Evolutionary conservation across 2,888 invertebrate species (phyloP).

Genomic region (Siphonodentalium dalli): DNA sequence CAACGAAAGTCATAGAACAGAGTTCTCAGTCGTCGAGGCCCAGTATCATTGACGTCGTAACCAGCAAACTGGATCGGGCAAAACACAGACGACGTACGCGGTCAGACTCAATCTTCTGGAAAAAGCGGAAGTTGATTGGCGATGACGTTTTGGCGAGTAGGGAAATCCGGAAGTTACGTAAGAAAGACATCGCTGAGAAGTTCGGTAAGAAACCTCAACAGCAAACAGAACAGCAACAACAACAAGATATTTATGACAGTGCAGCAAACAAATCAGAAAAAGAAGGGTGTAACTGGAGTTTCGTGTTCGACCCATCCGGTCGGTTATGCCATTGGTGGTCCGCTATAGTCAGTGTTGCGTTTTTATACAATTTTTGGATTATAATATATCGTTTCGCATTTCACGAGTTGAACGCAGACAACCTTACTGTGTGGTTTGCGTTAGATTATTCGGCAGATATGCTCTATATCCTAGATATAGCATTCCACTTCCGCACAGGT

Average conservation of each 20-base stretch:
- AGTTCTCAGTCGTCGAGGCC: slow-evolving; percentile 65
- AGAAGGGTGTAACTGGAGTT: slow-evolving; percentile 75
- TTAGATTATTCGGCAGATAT: slow-evolving; percentile 97
- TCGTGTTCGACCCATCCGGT: slow-evolving; percentile 98
- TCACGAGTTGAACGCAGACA: slow-evolving; percentile 88
- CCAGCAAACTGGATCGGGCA: slow-evolving; percentile 81
- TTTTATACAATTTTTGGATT: slow-evolving; percentile 64
- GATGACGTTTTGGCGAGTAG: slow-evolving; percentile 70
- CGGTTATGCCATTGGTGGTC: slow-evolving; percentile 72
- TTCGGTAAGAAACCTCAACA: slow-evolving; percentile 60
- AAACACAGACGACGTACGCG: slow-evolving; percentile 74
- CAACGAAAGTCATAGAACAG: slow-evolving; percentile 56
- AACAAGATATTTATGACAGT: slow-evolving; percentile 43
- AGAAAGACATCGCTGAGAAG: slow-evolving; percentile 65
- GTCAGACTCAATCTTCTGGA: slow-evolving; percentile 70
- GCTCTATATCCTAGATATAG: slow-evolving; percentile 93
- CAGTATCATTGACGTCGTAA: slow-evolving; percentile 72
- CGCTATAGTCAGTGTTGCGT: slow-evolving; percentile 62
- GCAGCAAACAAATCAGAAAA: slow-evolving; percentile 69
- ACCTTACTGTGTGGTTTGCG: slow-evolving; percentile 92
- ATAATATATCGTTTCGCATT: slow-evolving; percentile 99
- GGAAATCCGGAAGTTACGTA: slow-evolving; percentile 67
- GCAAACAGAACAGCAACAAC: slow-evolving; percentile 18
- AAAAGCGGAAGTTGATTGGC: slow-evolving; percentile 71
- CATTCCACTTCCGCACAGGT: slow-evolving; percentile 96